Conservation (phyloP, 2,888 invertebrate species). For the Drosophila anomelani region DNA sequence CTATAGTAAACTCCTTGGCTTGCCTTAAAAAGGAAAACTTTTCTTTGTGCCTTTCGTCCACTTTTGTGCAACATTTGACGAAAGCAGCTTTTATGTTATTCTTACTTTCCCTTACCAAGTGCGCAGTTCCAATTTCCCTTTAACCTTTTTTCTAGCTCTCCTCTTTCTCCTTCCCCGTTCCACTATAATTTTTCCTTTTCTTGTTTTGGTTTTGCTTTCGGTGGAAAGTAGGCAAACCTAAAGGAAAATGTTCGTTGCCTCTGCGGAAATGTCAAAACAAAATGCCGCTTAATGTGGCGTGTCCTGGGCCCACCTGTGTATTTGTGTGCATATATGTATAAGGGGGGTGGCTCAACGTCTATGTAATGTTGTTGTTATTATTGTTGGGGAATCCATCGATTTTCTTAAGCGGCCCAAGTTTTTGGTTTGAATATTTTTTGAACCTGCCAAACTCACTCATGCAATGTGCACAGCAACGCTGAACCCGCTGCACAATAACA, state of each 20-base stretch:
- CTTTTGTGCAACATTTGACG: constrained; percentile 29
- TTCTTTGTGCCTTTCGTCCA: constrained; percentile 6
- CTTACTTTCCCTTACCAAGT: constrained; percentile 41
- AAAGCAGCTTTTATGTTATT: constrained; percentile 24
- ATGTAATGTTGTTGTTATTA: constrained; percentile 10
- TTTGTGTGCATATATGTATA: constrained; percentile 5
- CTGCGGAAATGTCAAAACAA: constrained; percentile 69
- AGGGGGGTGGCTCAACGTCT: constrained; percentile 19
- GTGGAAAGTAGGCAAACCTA: constrained; percentile 58
- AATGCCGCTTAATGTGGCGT: constrained; percentile 77
- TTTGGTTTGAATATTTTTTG: constrained; percentile 38
- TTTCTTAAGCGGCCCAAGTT: constrained; percentile 69
- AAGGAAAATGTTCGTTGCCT: constrained; percentile 26
- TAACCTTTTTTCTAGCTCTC: constrained; percentile 6
- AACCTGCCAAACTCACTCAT: constrained; percentile 58
- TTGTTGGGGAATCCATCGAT: constrained; percentile 56
- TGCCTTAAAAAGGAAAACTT: constrained; percentile 3
- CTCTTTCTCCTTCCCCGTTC: not conserved
- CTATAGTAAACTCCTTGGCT: not conserved
- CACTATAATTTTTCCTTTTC: constrained; percentile 15
- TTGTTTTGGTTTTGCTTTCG: constrained; percentile 33
- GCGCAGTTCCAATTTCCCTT: constrained; percentile 57
- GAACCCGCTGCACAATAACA: constrained; percentile 42
- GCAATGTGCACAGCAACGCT: constrained; percentile 59
- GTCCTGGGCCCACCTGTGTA: constrained; percentile 65